Evolutionary conservation across 2,888 invertebrate species (phyloP), one percentile per base, ranked within the genome.

Genomic region (Siphlonurus alternatus): DNA sequence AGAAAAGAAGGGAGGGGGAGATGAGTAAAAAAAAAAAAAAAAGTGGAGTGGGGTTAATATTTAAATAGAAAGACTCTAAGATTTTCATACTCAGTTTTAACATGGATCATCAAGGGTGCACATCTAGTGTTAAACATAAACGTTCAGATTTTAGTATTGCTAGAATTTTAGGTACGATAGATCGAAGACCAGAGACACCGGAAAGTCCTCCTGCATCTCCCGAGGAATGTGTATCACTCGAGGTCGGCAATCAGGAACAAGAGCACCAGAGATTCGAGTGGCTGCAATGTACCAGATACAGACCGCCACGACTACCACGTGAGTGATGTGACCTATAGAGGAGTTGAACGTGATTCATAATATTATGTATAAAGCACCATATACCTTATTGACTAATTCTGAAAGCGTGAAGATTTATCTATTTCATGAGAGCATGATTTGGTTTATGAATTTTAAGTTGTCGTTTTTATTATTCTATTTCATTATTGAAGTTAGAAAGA

Each of bases 221-320:
- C 10, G 19, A n/a, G n/a, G 56, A 20, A 56, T 7, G 38, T 38
- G 38, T 10, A 38, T 38, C 15, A 15, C 15, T 15, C 38, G 15
- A 38, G 5, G 15, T 5, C 15, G 7, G 15, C 38, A 38, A 38
- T 38, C 7, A n/a, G n/a, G 56, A 18, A 10, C 15, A 56, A 20
- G 59, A 67, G 38, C 61, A 23, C 2, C 59, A 66, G 18, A 64
- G 67, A 10, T 71, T 68, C 25, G 78, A 80, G 62, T 88, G 88
- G 88, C 73, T 88, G 67, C 82, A 83, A 68, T 88, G 86, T 70
- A 87, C 87, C 2, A 78, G 88, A 66, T 88, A 87, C 71, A 81
- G 81, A 68, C 88, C 88, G 1, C 88, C 88, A 0, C 84, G 83
- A 70, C 73, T 88, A 61, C 84, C 84, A 71, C 80, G 87, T 81